Percentiles rank a stretch among this genome's conserved stretches.
Conservation (phyloP, 2,797 vertebrate species). For the Sus cebifrons region DNA sequence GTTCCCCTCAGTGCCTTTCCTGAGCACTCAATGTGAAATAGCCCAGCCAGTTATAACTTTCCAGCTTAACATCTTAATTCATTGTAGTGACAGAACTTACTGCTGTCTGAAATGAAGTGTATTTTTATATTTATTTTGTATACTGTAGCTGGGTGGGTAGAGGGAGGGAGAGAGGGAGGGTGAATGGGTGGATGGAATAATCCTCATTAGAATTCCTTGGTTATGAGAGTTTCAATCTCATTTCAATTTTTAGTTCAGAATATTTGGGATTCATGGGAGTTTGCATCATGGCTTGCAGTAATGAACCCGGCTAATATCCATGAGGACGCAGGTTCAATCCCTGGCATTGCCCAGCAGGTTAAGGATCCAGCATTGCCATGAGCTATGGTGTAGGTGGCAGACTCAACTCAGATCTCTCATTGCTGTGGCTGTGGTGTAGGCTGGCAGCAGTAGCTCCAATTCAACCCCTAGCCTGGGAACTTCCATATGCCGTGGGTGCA, state of each 20-base stretch:
- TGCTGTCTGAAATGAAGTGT: not conserved
- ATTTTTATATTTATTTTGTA: not conserved
- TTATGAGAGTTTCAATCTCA: not conserved
- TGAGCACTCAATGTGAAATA: conserved; percentile 10
- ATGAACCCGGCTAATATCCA: too few relatives aligned
- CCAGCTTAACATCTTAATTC: not conserved
- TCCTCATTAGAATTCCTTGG: not conserved
- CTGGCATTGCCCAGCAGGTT: too few relatives aligned
- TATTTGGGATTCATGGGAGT: not conserved
- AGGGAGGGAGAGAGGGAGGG: too few relatives aligned
- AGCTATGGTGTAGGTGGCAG: too few relatives aligned
- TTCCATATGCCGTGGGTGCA: too few relatives aligned
- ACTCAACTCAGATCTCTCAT: too few relatives aligned
- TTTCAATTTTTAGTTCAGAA: conserved; percentile 51
- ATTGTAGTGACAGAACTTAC: not conserved
- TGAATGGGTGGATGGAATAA: not conserved
- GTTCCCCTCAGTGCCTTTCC: not conserved
- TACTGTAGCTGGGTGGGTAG: not conserved
- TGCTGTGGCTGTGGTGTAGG: too few relatives aligned
- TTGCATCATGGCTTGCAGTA: too few relatives aligned
- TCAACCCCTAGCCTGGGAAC: too few relatives aligned
- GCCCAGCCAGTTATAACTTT: not conserved
- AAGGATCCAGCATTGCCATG: too few relatives aligned
- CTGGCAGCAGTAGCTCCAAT: too few relatives aligned
- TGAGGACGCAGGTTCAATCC: too few relatives aligned